phyloP scores from a whole-genome alignment of 1,140 invertebrate genomes.

The Ptiloglossa arizonensis region DNA sequence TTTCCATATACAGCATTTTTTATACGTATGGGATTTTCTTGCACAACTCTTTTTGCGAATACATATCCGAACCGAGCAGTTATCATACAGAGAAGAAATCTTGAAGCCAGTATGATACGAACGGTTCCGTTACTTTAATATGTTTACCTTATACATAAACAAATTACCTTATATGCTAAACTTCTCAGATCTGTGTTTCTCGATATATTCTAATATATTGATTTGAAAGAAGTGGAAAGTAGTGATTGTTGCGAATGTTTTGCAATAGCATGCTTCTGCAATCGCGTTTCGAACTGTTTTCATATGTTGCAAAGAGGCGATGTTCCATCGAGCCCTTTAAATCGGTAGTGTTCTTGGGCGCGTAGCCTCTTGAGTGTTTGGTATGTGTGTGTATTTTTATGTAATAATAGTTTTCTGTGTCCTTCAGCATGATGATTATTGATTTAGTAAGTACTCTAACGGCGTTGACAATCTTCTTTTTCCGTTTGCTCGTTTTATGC shows the following conservation, averaged over 20 bases:
- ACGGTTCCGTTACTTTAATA: constrained; percentile 21
- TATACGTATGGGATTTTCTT: constrained; percentile 35
- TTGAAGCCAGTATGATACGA: constrained; percentile 56
- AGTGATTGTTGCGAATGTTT: constrained; percentile 55
- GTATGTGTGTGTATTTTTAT: constrained; percentile 60
- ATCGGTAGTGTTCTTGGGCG: constrained; percentile 28
- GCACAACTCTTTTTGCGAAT: constrained; percentile 31
- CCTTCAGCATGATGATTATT: constrained; percentile 46
- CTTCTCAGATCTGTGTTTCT: not conserved
- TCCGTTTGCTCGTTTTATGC: constrained; percentile 59
- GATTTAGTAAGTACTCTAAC: constrained; percentile 51
- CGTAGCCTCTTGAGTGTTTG: constrained; percentile 63
- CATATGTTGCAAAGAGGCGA: constrained; percentile 30
- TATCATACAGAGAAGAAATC: constrained; percentile 52
- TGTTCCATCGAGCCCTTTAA: constrained; percentile 12
- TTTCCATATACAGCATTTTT: constrained; percentile 27
- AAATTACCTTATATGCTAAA: not conserved
- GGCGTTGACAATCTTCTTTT: constrained; percentile 46
- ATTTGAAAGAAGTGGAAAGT: constrained; percentile 2
- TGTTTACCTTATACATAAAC: constrained; percentile 7
- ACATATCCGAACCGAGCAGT: not conserved
- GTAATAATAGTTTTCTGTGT: constrained; percentile 40
- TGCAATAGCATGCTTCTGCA: constrained; percentile 72
- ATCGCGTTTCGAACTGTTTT: constrained; percentile 44
- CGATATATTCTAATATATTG: not conserved